These are phyloP conservation scores for Molorchus minor DNA, from an alignment of 2,888 invertebrate species.

Conservation along the genomic window DNA sequence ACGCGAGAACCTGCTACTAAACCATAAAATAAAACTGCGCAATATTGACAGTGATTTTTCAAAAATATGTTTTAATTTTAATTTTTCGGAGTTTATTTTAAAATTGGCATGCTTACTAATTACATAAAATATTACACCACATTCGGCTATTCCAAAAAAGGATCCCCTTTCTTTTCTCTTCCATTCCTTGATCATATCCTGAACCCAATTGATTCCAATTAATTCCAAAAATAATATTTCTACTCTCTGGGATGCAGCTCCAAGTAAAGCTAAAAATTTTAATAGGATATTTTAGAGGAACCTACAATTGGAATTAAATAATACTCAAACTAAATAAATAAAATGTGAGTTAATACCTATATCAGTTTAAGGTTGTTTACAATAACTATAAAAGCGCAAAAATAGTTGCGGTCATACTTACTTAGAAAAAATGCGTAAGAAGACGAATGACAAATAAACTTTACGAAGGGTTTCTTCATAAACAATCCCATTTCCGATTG, in stretches of 20 bases:
- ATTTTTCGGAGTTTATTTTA: too few relatives aligned
- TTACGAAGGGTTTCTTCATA: conserved; percentile 98
- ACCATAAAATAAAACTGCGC: too few relatives aligned
- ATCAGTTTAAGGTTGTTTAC: too few relatives aligned
- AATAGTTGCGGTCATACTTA: conserved; percentile 67
- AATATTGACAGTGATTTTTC: too few relatives aligned
- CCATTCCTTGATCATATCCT: conserved; percentile 79
- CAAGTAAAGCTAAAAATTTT: conserved; percentile 78
- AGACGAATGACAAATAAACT: conserved; percentile 96
- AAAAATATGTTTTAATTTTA: too few relatives aligned
- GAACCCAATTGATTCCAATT: conserved; percentile 80
- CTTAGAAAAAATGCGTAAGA: conserved; percentile 96
- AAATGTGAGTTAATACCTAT: too few relatives aligned
- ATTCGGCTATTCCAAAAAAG: conserved; percentile 81
- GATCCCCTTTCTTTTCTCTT: conserved; percentile 81
- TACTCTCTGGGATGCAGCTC: conserved; percentile 91
- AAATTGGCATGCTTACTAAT: conserved; percentile 71
- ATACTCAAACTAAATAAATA: too few relatives aligned
- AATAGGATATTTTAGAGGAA: too few relatives aligned
- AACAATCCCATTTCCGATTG: conserved; percentile 87
- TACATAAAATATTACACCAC: conserved; percentile 86
- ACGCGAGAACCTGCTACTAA: too few relatives aligned
- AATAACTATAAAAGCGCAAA: too few relatives aligned
- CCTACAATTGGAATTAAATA: too few relatives aligned
- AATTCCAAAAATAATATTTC: conserved; percentile 83